Percentiles rank a stretch among this genome's conserved stretches.
These are phyloP conservation scores for Menidia menidia DNA, from an alignment of 2,797 vertebrate species.

Conservation along the genomic window DNA sequence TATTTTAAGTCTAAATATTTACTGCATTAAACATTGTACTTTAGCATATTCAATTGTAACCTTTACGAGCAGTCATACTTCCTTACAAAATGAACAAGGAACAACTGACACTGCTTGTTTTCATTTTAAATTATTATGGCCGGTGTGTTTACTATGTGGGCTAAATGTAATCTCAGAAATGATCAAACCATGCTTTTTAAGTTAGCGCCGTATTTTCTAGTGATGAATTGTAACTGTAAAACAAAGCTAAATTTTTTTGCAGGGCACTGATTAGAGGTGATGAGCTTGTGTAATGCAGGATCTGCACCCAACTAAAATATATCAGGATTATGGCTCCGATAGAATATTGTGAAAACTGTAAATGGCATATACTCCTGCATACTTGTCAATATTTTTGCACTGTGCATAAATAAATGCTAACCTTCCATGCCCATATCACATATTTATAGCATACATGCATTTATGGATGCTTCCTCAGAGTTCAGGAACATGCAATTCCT, in stretches of 20 bases:
- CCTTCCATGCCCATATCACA: conserved; percentile 23
- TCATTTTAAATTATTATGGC: conserved; percentile 54
- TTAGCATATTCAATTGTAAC: conserved; percentile 23
- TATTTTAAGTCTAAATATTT: background rate
- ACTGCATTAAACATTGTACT: conserved; percentile 2
- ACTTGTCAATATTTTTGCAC: background rate
- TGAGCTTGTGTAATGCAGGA: conserved; percentile 40
- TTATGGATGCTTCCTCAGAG: conserved; percentile 25
- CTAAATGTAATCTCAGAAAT: conserved; percentile 24
- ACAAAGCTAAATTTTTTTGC: conserved; percentile 20
- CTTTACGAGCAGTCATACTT: conserved; percentile 5
- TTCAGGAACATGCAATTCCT: conserved; percentile 41
- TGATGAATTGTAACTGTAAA: conserved; percentile 42
- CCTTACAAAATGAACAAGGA: conserved; percentile 4
- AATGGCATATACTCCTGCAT: conserved; percentile 14
- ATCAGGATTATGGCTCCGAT: conserved; percentile 22
- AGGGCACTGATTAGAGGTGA: conserved; percentile 31
- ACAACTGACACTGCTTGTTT: conserved; percentile 34
- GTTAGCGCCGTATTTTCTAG: conserved; percentile 17
- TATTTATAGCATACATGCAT: conserved; percentile 42
- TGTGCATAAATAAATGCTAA: conserved; percentile 32
- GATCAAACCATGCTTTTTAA: conserved; percentile 36
- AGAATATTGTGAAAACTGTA: conserved; percentile 33
- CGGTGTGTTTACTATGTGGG: conserved; percentile 17
- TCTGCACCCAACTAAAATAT: conserved; percentile 33